Evolutionary conservation across 2,113 vertebrate genomes (phyloP).

Genomic region (Mionectes macconnelli): DNA sequence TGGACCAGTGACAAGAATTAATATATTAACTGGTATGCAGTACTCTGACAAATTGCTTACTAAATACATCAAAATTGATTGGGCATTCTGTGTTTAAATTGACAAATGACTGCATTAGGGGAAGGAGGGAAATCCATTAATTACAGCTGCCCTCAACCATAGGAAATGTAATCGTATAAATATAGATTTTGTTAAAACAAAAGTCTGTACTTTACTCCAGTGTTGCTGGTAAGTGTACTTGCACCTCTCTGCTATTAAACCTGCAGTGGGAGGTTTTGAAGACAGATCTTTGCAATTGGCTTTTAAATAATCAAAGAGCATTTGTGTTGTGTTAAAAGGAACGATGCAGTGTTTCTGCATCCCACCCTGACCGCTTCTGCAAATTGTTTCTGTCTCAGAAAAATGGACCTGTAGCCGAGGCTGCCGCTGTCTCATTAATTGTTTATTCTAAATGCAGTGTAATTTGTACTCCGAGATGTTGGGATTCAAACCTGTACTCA

Average conservation of each 20-base stretch:
- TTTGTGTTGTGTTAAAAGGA: slow-evolving; percentile 53
- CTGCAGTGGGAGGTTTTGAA: slow-evolving; percentile 54
- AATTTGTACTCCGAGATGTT: neutral
- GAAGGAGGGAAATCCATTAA: slow-evolving; percentile 82
- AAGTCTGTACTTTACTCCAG: slow-evolving; percentile 60
- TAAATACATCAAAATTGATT: slow-evolving; percentile 86
- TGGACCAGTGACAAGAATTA: slow-evolving; percentile 74
- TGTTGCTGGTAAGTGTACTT: slow-evolving; percentile 69
- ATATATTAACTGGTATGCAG: slow-evolving; percentile 81
- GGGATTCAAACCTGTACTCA: neutral
- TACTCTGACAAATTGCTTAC: slow-evolving; percentile 82
- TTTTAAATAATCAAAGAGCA: slow-evolving; percentile 52
- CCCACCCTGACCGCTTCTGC: neutral
- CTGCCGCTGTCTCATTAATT: slow-evolving; percentile 30
- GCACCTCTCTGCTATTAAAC: slow-evolving; percentile 60
- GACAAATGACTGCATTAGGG: slow-evolving; percentile 84
- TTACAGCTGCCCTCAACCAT: slow-evolving; percentile 78
- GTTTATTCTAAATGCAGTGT: slow-evolving; percentile 4
- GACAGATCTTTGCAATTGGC: slow-evolving; percentile 36
- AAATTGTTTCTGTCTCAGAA: neutral
- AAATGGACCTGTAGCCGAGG: neutral
- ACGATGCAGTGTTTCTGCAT: slow-evolving; percentile 3
- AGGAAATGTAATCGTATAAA: slow-evolving; percentile 83
- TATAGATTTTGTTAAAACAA: slow-evolving; percentile 83
- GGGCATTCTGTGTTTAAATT: slow-evolving; percentile 79